A percentile compares a stretch with the other conserved stretches of the same genome.
These are phyloP conservation scores for Trichonephila clavipes DNA, from an alignment of 1,140 invertebrate species.

Conservation along the genomic window DNA sequence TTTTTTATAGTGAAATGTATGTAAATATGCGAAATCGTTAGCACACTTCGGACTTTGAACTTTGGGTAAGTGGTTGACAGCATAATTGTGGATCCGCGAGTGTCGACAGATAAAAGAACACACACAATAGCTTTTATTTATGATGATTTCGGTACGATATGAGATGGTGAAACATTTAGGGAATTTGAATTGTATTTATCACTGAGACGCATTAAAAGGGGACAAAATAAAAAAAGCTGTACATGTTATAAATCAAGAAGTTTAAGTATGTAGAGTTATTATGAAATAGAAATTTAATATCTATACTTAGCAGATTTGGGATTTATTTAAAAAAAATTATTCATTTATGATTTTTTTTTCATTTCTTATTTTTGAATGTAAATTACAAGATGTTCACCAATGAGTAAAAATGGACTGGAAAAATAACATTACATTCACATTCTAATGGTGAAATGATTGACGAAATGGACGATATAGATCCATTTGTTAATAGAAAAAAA, in stretches of 20 bases:
- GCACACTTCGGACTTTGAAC: constrained; percentile 31
- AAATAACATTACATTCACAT: no score
- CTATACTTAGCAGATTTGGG: no score
- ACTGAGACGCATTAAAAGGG: no score
- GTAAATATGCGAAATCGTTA: not conserved
- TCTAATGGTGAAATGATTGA: no score
- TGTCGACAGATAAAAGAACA: not conserved
- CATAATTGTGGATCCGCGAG: not conserved
- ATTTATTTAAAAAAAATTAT: no score
- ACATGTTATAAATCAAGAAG: not conserved
- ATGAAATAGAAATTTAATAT: not conserved
- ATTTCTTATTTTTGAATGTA: no score
- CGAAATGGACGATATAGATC: no score
- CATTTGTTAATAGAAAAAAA: no score
- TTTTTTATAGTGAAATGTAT: constrained; percentile 8
- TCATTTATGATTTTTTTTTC: no score
- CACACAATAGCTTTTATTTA: not conserved
- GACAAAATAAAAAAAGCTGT: not conserved
- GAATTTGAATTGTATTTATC: no score
- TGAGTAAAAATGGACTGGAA: no score
- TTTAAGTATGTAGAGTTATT: not conserved
- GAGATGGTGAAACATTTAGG: not conserved
- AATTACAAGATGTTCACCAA: no score
- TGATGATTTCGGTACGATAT: not conserved
- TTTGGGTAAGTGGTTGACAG: constrained; percentile 5